Evolutionary conservation across 2,797 vertebrate species (phyloP).

Genomic region (Karalla daura): DNA sequence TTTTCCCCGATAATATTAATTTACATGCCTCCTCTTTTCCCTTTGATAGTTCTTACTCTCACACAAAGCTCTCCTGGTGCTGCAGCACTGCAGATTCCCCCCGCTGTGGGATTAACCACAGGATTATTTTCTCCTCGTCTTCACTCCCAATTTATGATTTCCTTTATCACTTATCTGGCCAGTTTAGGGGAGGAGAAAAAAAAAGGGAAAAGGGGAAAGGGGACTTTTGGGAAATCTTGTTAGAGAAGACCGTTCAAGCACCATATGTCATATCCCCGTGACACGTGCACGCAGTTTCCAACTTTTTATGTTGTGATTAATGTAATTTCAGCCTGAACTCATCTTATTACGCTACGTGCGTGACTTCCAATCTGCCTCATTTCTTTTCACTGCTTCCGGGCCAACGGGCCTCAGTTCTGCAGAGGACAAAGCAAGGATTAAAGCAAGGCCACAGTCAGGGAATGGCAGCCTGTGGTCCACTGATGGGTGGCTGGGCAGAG

Average conservation of each 20-base stretch:
- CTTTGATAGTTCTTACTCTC: no score
- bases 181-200: no score
- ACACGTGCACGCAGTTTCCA: no score
- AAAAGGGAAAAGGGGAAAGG: no score
- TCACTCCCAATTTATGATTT: not conserved
- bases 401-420: not conserved
- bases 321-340: not conserved
- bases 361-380: slow-evolving; percentile 13
- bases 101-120: no score
- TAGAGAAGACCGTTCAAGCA: no score
- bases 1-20: no score
- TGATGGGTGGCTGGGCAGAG: slow-evolving; percentile 11
- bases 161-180: not conserved
- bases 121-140: not conserved
- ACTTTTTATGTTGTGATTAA: not conserved
- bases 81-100: no score
- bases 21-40: no score
- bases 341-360: not conserved
- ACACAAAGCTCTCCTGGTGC: no score
- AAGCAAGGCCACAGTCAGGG: slow-evolving; percentile 6
- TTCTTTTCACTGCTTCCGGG: not conserved
- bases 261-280: not conserved
- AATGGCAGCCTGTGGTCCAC: not conserved
- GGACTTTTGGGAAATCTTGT: no score
- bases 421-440: slow-evolving; percentile 21